These are phyloP conservation scores for Albula glossodonta DNA, from an alignment of 2,113 vertebrate genomes.

Conservation along the genomic window DNA sequence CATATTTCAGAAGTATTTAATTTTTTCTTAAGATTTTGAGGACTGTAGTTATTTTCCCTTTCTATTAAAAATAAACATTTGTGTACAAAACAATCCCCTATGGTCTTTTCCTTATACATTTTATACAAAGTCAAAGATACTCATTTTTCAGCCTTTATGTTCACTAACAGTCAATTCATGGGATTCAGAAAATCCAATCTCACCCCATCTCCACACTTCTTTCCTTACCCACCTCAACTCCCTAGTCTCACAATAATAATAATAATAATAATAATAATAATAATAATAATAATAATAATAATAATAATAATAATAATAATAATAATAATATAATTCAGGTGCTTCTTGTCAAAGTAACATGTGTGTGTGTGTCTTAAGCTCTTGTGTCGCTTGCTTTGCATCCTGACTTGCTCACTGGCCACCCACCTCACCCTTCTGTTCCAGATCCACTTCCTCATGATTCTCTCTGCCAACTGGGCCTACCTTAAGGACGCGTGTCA, in stretches of 20 bases:
- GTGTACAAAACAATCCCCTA: constrained; percentile 63
- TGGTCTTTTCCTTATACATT: constrained; percentile 42
- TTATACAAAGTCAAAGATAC: no score
- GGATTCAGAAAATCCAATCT: background rate
- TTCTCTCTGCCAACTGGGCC: constrained; percentile 99
- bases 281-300: constrained; percentile 22
- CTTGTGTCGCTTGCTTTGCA: constrained; percentile 88
- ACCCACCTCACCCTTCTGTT: constrained; percentile 98
- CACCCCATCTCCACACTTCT: background rate
- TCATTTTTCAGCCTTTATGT: background rate
- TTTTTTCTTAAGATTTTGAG: constrained; percentile 64
- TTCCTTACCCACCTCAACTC: background rate
- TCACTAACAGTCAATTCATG: constrained; percentile 47
- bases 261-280: constrained; percentile 22
- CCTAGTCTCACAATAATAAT: constrained; percentile 8
- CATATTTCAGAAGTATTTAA: constrained; percentile 77
- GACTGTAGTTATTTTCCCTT: constrained; percentile 74
- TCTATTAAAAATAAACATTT: constrained; percentile 82
- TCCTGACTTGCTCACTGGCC: constrained; percentile 94
- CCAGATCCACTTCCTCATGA: constrained; percentile 99
- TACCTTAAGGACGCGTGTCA: constrained; percentile 99
- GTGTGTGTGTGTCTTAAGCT: constrained; percentile 40
- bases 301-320: constrained; percentile 28
- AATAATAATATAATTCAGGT: constrained; percentile 22
- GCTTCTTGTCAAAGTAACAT: constrained; percentile 40